Conservation (phyloP, 1,140 invertebrate genomes). For the Monomorium pharaonis region DNA sequence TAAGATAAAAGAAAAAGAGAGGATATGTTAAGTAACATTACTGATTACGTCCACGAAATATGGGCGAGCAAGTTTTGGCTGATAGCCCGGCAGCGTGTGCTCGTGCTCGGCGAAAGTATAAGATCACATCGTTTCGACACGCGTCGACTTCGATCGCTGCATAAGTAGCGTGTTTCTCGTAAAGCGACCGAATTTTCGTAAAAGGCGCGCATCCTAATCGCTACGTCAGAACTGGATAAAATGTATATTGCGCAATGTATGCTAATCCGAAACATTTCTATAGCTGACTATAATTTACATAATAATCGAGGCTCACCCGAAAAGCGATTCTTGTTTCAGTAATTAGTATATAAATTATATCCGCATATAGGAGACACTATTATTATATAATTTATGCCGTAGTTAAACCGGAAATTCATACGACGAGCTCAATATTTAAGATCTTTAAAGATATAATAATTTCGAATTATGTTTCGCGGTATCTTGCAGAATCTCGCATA, state of each 20-base stretch:
- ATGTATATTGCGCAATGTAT: constrained; percentile 47
- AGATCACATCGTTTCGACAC: neutral
- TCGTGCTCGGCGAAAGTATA: constrained; percentile 35
- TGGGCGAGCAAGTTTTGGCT: constrained; percentile 31
- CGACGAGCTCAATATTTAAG: neutral
- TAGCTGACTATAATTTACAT: constrained; percentile 27
- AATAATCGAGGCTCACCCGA: neutral
- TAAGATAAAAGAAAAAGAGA: constrained; percentile 12
- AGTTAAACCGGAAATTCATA: neutral
- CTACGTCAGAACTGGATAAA: neutral
- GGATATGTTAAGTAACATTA: constrained; percentile 44
- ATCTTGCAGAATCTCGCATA: neutral
- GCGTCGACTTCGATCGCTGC: neutral
- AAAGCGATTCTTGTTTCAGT: neutral
- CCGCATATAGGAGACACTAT: neutral
- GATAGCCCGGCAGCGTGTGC: neutral
- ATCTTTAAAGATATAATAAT: neutral
- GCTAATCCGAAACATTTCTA: constrained; percentile 9
- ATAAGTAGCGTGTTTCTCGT: neutral
- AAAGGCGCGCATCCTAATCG: neutral
- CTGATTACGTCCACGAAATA: constrained; percentile 42
- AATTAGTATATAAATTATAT: constrained; percentile 19
- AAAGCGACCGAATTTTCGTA: constrained; percentile 23
- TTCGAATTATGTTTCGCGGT: neutral
- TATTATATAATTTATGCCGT: neutral